Evolutionary conservation across 2,888 invertebrate genomes (phyloP).

Genomic region (Pardosa pseudoannulata): DNA sequence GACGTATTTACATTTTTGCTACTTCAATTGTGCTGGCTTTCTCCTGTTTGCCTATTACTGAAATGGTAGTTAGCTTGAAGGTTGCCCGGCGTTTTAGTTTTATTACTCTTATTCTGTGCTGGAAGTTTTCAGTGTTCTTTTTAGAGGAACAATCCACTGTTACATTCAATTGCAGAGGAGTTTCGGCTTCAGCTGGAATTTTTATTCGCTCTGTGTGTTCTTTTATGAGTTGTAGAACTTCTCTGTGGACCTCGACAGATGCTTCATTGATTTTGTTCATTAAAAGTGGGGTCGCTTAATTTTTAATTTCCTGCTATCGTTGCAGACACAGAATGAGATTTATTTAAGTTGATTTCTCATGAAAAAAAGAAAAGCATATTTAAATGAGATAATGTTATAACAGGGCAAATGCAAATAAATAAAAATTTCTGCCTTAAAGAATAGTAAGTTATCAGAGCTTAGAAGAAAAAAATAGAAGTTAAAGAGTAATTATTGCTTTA

Average conservation of each 20-base stretch:
- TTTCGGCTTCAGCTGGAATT: neutral
- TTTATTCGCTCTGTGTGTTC: neutral
- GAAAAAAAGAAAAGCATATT: too few relatives aligned
- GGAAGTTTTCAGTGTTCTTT: conserved; percentile 3
- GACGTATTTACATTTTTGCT: conserved; percentile 46
- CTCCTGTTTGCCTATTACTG: conserved; percentile 25
- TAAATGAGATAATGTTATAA: too few relatives aligned
- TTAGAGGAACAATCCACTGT: neutral
- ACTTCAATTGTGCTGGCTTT: conserved; percentile 30
- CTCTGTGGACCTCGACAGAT: too few relatives aligned
- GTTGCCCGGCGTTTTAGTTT: neutral
- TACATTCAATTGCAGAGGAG: neutral
- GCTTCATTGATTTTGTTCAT: neutral
- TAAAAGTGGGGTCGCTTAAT: neutral
- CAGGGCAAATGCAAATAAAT: too few relatives aligned
- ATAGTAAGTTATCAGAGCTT: too few relatives aligned
- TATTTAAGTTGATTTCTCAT: too few relatives aligned
- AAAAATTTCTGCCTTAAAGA: too few relatives aligned
- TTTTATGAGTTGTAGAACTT: too few relatives aligned
- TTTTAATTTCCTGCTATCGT: neutral
- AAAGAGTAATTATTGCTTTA: too few relatives aligned
- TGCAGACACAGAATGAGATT: neutral
- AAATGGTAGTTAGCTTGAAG: conserved; percentile 20
- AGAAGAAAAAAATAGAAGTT: too few relatives aligned
- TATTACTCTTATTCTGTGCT: neutral